A percentile compares a stretch with the other conserved stretches of the same genome.
phyloP scores from a whole-genome alignment of 2,113 vertebrate species.

The Mobula hypostoma region DNA sequence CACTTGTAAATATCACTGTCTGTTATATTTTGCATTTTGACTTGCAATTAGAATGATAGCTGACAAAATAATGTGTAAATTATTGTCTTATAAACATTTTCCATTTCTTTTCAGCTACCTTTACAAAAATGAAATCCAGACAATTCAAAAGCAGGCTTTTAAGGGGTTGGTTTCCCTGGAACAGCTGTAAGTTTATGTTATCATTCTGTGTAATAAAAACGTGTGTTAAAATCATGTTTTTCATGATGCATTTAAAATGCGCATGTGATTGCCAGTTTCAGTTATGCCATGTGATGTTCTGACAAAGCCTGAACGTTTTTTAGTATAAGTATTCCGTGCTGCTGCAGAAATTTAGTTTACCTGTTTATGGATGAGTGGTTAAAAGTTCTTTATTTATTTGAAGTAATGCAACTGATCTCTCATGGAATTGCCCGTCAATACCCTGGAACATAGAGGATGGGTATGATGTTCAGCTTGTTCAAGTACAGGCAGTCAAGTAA shows the following conservation, averaged over 20 bases:
- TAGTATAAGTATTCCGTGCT: not conserved
- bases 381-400: not conserved
- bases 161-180: conserved; percentile 37
- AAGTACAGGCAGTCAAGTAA: no score
- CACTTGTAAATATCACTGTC: no score
- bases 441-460: not conserved
- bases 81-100: not conserved
- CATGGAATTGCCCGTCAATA: not conserved
- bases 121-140: conserved; percentile 40
- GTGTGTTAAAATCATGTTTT: not conserved
- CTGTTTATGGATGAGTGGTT: not conserved
- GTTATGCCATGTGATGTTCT: not conserved
- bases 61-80: not conserved
- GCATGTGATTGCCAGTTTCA: not conserved
- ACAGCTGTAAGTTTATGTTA: conserved; percentile 37
- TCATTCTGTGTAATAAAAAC: not conserved
- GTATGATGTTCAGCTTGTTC: not conserved
- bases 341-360: not conserved
- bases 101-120: conserved; percentile 25
- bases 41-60: not conserved
- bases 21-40: not conserved
- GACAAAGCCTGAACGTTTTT: not conserved
- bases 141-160: conserved; percentile 35
- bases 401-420: not conserved
- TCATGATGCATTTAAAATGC: not conserved